Base-by-base conservation (phyloP, 2,113 vertebrate genomes). In the Myanophis thanlyinensis region DNA sequence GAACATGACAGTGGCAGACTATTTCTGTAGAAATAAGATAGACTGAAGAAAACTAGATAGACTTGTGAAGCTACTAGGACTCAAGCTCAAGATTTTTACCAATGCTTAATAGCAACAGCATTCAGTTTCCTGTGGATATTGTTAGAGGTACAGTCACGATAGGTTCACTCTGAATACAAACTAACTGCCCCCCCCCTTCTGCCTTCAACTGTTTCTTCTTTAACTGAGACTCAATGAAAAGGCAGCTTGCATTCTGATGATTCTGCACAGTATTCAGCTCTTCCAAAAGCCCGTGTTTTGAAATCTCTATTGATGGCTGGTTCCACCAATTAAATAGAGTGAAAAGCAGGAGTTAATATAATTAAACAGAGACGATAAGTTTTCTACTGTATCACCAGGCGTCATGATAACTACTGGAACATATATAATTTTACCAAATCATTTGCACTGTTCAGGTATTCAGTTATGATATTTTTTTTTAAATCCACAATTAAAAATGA, bases 401-500 rank as follows among this genome's bases (percentile, higher is more conserved):
- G 18, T 40, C 73, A n/a, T n/a, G 27, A 44, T 87, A 47, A 40
- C 25, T 62, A 20, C 22, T 87, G 18, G 44, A 87, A 91, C 53
- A 35, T n/a, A 87, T 47, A 56, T 47, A 87, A 54, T 46, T 73
- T 3, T 3, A 92, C 89, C 59, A 53, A 18, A n/a, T 7, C 87
- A 92, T 0, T 1, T 89, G 88, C 1, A 85, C 94, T 93, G 88
- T 87, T 90, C 73, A 46, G 1, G 89, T 94, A n/a, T 91, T 56
- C 3, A n/a, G 25, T 80, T 40, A 47, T 51, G 30, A 92, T 46
- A 96, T 95, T 92, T 95, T 93, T 40, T 87, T n/a, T n/a, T n/a
- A n/a, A n/a, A 93, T 54, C 92, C 86, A 93, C 91, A 96, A 84
- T 94, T 92, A 84, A 48, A 95, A 48, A 95, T 95, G 92, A 96